Conservation (phyloP, 2,888 invertebrate genomes). For the Odontocerum albicorne region DNA sequence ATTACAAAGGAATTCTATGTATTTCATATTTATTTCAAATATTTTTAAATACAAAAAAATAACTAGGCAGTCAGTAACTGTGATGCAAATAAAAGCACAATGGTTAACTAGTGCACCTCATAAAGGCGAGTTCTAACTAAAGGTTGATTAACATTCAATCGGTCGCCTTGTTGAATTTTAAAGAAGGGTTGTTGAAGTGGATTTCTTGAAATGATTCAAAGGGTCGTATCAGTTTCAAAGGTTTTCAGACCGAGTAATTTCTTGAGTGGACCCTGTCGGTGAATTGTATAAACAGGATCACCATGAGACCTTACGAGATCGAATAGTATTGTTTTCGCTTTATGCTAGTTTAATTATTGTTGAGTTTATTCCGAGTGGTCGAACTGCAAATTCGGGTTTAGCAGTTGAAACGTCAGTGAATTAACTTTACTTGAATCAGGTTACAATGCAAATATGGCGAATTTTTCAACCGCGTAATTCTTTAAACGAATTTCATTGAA, state of each 20-base stretch:
- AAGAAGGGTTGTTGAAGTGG: conserved; percentile 27
- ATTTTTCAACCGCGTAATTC: conserved; percentile 18
- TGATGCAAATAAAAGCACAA: no score
- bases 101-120: no score
- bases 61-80: no score
- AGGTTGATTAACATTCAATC: no score
- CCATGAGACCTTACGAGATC: conserved; percentile 21
- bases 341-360: conserved; percentile 27
- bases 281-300: conserved; percentile 28
- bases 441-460: neutral
- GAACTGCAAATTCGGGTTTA: conserved; percentile 17
- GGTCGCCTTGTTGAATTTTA: no score
- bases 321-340: conserved; percentile 25
- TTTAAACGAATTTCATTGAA: no score
- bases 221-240: conserved; percentile 33
- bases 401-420: conserved; percentile 11
- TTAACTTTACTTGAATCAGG: conserved; percentile 12
- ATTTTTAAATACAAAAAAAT: no score
- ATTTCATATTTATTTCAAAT: no score
- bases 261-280: conserved; percentile 20
- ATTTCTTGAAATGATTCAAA: conserved; percentile 26
- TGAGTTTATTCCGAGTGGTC: conserved; percentile 4
- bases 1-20: no score
- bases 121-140: no score
- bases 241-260: conserved; percentile 29